Conservation (phyloP, 2,888 invertebrate species). For the Arenicola marina region DNA sequence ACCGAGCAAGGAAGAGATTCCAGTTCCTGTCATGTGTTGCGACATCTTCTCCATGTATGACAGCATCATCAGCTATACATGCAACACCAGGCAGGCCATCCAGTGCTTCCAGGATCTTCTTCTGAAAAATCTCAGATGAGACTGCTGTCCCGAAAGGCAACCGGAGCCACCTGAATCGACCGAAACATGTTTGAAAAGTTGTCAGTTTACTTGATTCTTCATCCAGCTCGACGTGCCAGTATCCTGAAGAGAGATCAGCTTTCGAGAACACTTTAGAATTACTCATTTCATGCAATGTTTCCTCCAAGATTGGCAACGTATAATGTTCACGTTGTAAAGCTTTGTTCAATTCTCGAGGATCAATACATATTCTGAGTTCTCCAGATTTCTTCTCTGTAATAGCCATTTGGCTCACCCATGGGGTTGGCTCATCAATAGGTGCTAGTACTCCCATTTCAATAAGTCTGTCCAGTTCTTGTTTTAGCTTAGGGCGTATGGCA, state of each 20-base stretch:
- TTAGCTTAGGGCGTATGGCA: conserved; percentile 11
- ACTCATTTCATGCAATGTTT: conserved; percentile 28
- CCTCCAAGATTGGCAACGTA: conserved; percentile 31
- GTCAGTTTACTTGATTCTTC: conserved; percentile 28
- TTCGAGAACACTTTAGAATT: conserved; percentile 28
- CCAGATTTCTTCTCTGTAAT: conserved; percentile 25
- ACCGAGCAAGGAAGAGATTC: too few relatives aligned
- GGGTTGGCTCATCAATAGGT: conserved; percentile 28
- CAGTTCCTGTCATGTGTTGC: conserved; percentile 26
- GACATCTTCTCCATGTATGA: conserved; percentile 20
- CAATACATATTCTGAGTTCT: conserved; percentile 31
- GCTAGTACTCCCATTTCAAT: conserved; percentile 19
- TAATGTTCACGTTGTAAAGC: conserved; percentile 28
- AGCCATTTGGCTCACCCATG: conserved; percentile 33
- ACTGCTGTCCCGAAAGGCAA: conserved; percentile 30
- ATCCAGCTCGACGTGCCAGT: conserved; percentile 31
- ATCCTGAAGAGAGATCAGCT: conserved; percentile 25
- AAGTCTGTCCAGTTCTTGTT: conserved; percentile 25
- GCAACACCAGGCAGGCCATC: conserved; percentile 27
- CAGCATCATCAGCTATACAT: conserved; percentile 29
- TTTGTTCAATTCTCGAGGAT: conserved; percentile 32
- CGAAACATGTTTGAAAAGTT: conserved; percentile 26
- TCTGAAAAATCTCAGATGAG: conserved; percentile 32
- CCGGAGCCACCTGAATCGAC: conserved; percentile 30
- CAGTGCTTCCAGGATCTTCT: conserved; percentile 23